A percentile compares a stretch with the other conserved stretches of the same genome.
These are phyloP conservation scores for Helobdella robusta DNA, from an alignment of 2,888 invertebrate species.

Conservation along the genomic window DNA sequence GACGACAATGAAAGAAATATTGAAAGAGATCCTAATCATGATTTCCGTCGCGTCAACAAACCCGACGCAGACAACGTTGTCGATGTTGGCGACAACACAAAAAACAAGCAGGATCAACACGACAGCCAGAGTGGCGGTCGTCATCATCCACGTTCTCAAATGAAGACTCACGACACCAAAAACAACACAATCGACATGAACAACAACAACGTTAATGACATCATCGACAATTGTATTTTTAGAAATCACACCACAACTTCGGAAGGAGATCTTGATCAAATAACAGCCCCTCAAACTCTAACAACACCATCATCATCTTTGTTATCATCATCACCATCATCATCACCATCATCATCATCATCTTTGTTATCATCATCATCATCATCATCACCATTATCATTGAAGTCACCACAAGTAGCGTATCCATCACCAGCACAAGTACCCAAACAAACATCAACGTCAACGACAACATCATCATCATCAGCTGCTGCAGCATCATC, in stretches of 20 bases:
- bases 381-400: slow-evolving; percentile 17
- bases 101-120: no score
- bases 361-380: slow-evolving; percentile 11
- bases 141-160: not conserved
- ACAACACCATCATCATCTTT: not conserved
- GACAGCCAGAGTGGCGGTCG: not conserved
- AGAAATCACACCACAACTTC: no score
- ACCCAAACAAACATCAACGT: not conserved
- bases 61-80: not conserved
- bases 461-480: slow-evolving; percentile 1
- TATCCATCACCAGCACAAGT: not conserved
- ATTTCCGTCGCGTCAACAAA: not conserved
- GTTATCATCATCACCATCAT: slow-evolving; percentile 4
- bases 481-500: not conserved
- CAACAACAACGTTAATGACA: slow-evolving; percentile 7
- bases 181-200: not conserved
- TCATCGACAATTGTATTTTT: no score
- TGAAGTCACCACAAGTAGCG: not conserved
- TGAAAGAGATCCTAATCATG: not conserved
- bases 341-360: slow-evolving; percentile 13
- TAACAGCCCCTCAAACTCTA: no score
- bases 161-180: not conserved
- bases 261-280: no score
- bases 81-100: no score
- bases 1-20: not conserved